Conservation (phyloP, 2,113 vertebrate genomes). For the Uria lomvia region DNA sequence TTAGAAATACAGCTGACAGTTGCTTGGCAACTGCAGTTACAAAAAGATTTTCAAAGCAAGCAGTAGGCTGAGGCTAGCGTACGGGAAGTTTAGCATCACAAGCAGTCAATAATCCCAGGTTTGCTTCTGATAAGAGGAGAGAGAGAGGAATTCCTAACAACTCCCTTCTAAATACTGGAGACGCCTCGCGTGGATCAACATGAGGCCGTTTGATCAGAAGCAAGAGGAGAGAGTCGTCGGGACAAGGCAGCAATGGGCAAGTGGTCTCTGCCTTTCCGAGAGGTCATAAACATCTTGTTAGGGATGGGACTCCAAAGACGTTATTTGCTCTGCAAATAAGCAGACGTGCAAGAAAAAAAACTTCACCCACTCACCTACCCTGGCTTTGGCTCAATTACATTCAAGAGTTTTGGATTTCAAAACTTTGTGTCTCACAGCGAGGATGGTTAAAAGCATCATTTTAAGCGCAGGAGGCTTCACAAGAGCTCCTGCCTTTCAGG, state of each 20-base stretch:
- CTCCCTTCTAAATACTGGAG: rapidly evolving
- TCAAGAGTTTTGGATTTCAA: background rate
- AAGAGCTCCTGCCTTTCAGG: background rate
- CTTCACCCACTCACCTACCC: background rate
- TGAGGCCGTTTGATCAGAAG: rapidly evolving
- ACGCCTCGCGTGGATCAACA: rapidly evolving
- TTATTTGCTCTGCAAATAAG: background rate
- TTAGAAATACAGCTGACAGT: conserved; percentile 25
- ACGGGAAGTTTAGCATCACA: conserved; percentile 5
- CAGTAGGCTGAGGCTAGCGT: background rate
- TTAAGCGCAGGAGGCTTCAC: background rate
- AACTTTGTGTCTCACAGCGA: background rate
- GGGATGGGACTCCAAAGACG: background rate
- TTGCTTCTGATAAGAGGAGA: background rate
- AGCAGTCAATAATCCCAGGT: conserved; percentile 15
- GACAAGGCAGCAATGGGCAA: background rate
- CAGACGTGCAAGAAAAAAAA: background rate
- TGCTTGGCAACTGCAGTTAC: conserved; percentile 51
- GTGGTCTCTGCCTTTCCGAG: background rate
- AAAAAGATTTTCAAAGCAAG: conserved; percentile 40
- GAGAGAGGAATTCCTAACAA: background rate
- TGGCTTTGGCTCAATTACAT: background rate
- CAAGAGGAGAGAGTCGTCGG: rapidly evolving
- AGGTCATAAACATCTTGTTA: background rate
- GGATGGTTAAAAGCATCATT: rapidly evolving